Evolutionary conservation across 2,888 invertebrate genomes (phyloP), one percentile per base, ranked within the genome.

Genomic region (Rhyacophila evoluta): DNA sequence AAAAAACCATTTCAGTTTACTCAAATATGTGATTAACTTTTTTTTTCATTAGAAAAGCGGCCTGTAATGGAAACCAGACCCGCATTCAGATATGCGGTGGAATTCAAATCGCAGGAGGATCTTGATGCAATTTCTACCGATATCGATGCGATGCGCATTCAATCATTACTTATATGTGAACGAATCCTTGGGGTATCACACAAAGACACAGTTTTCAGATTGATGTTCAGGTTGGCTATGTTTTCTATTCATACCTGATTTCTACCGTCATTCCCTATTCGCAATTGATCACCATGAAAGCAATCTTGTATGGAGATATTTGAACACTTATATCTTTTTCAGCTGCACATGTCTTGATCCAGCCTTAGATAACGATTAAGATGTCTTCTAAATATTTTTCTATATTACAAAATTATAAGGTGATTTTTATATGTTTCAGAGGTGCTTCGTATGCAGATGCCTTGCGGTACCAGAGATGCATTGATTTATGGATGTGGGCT

Each of bases 111-210:
- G 4, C 84, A 89, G 74, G 92, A 91, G 29, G 95, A 97, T 85
- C 89, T 98, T 78, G 92, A 92, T 83, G 91, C 92, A 74, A 90
- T 95, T 67, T 92, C 94, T 71, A 90, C 92, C 0, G 97, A 98
- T 88, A 90, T 95, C 84, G 97, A 98, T 88, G 93, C 93, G 41
- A 93, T 98, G 91, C 91, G 97, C 84, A 93, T 94, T 86, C 97
- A 98, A 88, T 94, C 97, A 85, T 89, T 98, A 83, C 89, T 98
- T 37, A 95, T 98, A 83, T 94, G 95, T 83, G 95, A 96, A 88
- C 91, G 98, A 84, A 94, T 98, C 84, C 91, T 98, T 27, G 97
- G 97, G 0, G 91, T 93, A 0, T 89, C 92, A 83, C 97, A 98
- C 88, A 95, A 95, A 86, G 97, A 98, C 87, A 95, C 95, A 78